Evolutionary conservation across 2,113 vertebrate species (phyloP).

Genomic region (Lanius ludovicianus): DNA sequence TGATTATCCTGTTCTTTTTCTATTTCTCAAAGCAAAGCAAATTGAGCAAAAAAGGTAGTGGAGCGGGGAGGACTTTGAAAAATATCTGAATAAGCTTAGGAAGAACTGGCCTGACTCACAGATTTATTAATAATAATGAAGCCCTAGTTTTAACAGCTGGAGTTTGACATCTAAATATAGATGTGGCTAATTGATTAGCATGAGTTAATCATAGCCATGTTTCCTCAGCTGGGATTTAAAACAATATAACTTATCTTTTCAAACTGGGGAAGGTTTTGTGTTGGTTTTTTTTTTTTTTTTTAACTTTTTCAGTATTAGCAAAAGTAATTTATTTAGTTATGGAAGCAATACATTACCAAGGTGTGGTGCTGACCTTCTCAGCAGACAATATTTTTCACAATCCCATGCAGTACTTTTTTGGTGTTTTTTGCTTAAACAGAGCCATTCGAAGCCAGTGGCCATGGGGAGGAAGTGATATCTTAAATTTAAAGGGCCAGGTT

Average conservation of each 20-base stretch:
- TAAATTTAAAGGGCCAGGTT: neutral
- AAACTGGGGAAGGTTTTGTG: neutral
- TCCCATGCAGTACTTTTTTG: neutral
- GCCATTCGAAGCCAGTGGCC: neutral
- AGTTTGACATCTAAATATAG: slow-evolving; percentile 44
- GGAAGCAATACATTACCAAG: slow-evolving; percentile 1
- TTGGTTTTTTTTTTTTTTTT: neutral
- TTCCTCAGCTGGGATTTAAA: slow-evolving; percentile 42
- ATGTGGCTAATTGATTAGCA: slow-evolving; percentile 37
- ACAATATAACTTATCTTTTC: slow-evolving; percentile 32
- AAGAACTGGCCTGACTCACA: neutral
- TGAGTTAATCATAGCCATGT: slow-evolving; percentile 22
- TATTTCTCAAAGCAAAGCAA: slow-evolving; percentile 10
- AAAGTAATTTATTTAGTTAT: neutral
- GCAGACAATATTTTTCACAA: neutral
- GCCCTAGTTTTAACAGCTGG: slow-evolving; percentile 28
- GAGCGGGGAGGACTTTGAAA: neutral
- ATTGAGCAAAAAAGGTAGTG: neutral
- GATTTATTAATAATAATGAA: slow-evolving; percentile 48
- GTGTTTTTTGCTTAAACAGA: neutral
- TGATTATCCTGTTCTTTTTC: neutral
- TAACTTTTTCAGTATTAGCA: neutral
- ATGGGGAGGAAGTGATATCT: neutral
- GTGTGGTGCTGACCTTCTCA: neutral
- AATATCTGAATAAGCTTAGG: neutral